phyloP scores from a whole-genome alignment of 2,797 vertebrate genomes.

The Fringilla coelebs region DNA sequence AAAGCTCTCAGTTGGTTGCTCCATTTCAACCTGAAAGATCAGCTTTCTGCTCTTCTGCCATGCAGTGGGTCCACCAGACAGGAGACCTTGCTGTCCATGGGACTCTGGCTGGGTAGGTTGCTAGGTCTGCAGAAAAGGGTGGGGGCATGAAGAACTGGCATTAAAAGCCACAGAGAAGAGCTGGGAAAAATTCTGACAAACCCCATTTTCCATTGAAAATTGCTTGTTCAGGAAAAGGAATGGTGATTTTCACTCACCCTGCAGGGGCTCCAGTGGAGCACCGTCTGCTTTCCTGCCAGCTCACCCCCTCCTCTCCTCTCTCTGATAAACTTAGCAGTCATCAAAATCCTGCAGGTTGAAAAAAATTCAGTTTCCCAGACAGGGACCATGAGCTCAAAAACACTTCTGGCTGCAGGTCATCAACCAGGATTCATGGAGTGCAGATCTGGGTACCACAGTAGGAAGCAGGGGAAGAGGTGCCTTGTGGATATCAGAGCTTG shows the following conservation, averaged over 20 bases:
- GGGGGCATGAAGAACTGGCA: not conserved
- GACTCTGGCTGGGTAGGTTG: not conserved
- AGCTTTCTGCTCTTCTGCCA: not conserved
- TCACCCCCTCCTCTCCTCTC: not conserved
- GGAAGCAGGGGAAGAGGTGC: not conserved
- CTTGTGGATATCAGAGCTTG: not conserved
- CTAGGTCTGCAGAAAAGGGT: not conserved
- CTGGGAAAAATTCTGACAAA: not conserved
- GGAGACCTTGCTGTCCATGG: not conserved
- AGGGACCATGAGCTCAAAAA: not conserved
- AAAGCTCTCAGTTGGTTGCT: not conserved
- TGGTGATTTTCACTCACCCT: constrained; percentile 6
- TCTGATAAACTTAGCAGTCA: not conserved
- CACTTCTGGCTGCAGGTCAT: not conserved
- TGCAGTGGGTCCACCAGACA: not conserved
- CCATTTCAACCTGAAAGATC: not conserved
- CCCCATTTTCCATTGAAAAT: not conserved
- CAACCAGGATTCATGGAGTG: not conserved
- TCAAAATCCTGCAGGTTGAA: not conserved
- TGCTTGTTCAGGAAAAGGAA: not conserved
- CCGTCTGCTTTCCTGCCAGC: not conserved
- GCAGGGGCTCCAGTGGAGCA: not conserved
- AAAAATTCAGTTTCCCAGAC: not conserved
- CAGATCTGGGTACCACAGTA: not conserved
- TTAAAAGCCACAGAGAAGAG: not conserved